Evolutionary conservation across 1,140 invertebrate genomes (phyloP).

Genomic region (Brevipalpus yothersi): DNA sequence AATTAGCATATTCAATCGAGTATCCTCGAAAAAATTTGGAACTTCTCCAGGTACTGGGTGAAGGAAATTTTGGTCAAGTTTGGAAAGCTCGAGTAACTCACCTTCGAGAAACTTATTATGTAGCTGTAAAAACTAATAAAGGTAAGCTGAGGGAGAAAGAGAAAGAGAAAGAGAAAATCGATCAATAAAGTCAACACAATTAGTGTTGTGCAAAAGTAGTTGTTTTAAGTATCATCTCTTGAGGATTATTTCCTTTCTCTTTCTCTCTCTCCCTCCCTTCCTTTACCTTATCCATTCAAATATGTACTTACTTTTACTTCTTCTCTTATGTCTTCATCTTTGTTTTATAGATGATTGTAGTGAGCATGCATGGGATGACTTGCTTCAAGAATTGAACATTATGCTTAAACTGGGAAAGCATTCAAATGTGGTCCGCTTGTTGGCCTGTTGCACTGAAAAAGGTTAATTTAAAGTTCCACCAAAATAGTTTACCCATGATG

Average conservation of each 20-base stretch:
- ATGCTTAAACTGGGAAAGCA: conserved; percentile 62
- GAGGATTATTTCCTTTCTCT: neutral
- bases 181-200: no score
- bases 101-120: conserved; percentile 37
- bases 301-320: neutral
- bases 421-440: conserved; percentile 55
- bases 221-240: neutral
- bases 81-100: conserved; percentile 60
- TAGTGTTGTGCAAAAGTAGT: no score
- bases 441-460: conserved; percentile 57
- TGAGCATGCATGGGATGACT: conserved; percentile 45
- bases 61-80: conserved; percentile 60
- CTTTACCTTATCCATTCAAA: neutral
- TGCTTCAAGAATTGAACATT: conserved; percentile 45
- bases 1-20: conserved; percentile 21
- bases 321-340: neutral
- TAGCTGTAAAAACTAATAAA: conserved; percentile 56
- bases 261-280: neutral
- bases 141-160: neutral
- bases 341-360: conserved; percentile 42
- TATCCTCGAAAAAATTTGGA: conserved; percentile 48
- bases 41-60: conserved; percentile 46
- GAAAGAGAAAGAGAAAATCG: no score
- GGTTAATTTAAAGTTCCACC: conserved; percentile 23
- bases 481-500: no score